Base-by-base conservation (phyloP, 2,888 invertebrate species). In the Drosophila bunnanda region DNA sequence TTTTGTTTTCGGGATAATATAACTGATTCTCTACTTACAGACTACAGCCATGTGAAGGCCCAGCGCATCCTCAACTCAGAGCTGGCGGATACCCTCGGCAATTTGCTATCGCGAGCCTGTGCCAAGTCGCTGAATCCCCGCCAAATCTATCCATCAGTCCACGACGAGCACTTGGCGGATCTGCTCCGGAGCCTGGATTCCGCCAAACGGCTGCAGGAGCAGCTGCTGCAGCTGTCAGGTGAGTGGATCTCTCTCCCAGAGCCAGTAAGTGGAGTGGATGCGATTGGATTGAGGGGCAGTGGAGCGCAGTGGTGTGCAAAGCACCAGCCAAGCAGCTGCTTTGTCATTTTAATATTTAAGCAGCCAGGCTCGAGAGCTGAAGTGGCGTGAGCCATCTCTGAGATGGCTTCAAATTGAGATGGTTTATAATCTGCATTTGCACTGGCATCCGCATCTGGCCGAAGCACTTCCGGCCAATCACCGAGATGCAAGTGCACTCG, bases 71-170 rank as follows among this genome's bases (percentile, higher is more conserved):
- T 97, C 22, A 99, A 99, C 93, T 94, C 96, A 0, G 98, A 99
- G 91, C 93, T 99, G 65, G 98, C 98, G 4, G 97, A 98, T 92
- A 97, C 97, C 0, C 92, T 98, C 20, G 99, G 98, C 28, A 99
- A 99, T 94, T 94, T 99, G 57, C 93, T 97, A 69, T 96, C 95
- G 61, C 95, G 99, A 20, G 96, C 96, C 89, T 95, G 96, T 76
- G 96, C 96, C 20, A 93, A 93, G 70, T 93, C 95, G 6, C 93
- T 99, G 59, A 99, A 99, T 94, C 96, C 96, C n/a, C 92, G 93
- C 12, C 95, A 95, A 88, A 94, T 95, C 89, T 95, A 96, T 92
- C 97, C 98, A 50, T 89, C 93, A 78, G 85, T 91, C 93, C 93
- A 94, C 81, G 90, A 91, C 28, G 90, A 90, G n/a, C 93, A 94